Evolutionary conservation across 2,797 vertebrate species (phyloP), one percentile per base, ranked within the genome.

Genomic region (Peromyscus aztecus): DNA sequence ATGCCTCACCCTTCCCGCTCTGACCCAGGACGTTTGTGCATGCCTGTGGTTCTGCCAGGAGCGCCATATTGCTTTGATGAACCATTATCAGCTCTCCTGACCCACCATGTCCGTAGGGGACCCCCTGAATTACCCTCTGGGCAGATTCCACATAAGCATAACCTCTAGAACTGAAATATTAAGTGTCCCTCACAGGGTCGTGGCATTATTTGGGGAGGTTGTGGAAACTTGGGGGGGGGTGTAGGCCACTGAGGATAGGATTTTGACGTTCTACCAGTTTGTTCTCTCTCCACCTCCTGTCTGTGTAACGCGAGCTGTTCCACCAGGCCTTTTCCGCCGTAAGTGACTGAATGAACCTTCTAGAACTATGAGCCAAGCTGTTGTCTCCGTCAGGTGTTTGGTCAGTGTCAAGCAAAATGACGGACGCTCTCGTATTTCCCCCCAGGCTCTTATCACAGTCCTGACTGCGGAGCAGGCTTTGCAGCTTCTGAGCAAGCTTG

Each of bases 391-490:
- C 14, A 6, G 49, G 67, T 52, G 34, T 71, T 52, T 73, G 49
- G 23, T 73, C 67, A 57, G 14, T 71, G 49, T 37, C 24, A 40
- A 37, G 1, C n/a, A 73, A 55, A 40, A 34, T 37, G 67, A 73
- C 4, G 3, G 31, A 69, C 31, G 27, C 6, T 2, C 11, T 21
- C 17, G 2, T 34, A 14, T 40, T 29, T 34, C 49, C 63, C 13
- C 49, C 19, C 2, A 6, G 57, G 46, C 40, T 31, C 52, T 78
- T 49, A 4, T 37, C 81, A 13, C 23, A 1, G 1, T 27, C 0
- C 0, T 12, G 10, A 17, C 37, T 4, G 0, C 21, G 24, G n/a
- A 75, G 29, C 69, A 59, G 69, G 69, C 46, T 69, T n/a, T 1
- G 13, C 59, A n/a, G 43, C 19, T 78, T 65, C 71, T 6, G 3